A percentile compares a stretch with the other conserved stretches of the same genome.
These are phyloP conservation scores for Agapetus fuscipes DNA, from an alignment of 2,888 invertebrate genomes.

Conservation along the genomic window DNA sequence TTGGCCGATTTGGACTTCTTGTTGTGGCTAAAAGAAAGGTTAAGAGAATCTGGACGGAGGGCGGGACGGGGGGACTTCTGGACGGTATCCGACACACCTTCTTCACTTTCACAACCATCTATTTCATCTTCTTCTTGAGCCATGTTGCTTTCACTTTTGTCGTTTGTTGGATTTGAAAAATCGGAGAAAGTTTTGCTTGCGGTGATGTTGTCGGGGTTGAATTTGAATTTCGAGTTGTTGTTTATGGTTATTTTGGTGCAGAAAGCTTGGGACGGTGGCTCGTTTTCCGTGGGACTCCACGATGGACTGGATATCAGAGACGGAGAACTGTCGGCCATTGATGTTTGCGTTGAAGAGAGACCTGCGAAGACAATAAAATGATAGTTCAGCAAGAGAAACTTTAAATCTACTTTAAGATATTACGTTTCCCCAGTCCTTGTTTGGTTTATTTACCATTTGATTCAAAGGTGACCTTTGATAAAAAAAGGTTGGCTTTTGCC, in stretches of 20 bases:
- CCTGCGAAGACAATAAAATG: too few species aligned
- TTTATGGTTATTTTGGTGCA: neutral
- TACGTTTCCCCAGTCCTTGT: too few species aligned
- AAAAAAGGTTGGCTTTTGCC: too few species aligned
- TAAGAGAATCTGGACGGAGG: conserved; percentile 12
- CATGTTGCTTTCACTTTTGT: conserved; percentile 1
- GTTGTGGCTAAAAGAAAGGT: neutral
- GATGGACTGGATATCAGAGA: conserved; percentile 10
- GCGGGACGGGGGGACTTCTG: conserved; percentile 10
- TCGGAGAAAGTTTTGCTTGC: conserved; percentile 17
- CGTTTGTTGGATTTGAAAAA: conserved; percentile 10
- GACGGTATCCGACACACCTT: neutral
- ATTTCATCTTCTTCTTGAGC: conserved; percentile 1
- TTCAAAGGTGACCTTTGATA: too few species aligned
- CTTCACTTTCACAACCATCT: conserved; percentile 3
- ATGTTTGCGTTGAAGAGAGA: neutral
- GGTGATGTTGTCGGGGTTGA: conserved; percentile 7
- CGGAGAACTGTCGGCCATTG: conserved; percentile 4
- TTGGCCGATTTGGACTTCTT: conserved; percentile 2
- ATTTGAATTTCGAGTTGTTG: neutral
- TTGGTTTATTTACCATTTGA: too few species aligned
- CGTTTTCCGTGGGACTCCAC: conserved; percentile 8
- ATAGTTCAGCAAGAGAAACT: too few species aligned
- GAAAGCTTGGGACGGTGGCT: neutral
- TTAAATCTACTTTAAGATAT: too few species aligned